Conservation (phyloP, 92 coral and sea anemone species). For the Paragorgia papillata region DNA sequence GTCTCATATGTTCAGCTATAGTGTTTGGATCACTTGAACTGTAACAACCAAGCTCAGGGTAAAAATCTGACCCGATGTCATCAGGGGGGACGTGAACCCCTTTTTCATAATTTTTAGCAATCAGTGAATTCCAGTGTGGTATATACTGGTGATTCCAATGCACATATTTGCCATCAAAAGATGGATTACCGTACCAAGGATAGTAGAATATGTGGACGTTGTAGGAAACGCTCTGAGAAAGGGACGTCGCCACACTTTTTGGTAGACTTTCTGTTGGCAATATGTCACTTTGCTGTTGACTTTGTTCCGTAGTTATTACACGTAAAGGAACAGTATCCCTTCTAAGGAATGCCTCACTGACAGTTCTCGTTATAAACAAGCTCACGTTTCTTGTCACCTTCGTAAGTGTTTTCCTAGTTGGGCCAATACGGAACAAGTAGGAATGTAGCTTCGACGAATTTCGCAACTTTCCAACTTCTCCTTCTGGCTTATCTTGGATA, state of each 20-base stretch:
- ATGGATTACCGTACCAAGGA: slow-evolving; percentile 94
- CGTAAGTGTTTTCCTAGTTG: no score
- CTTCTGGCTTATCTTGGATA: background rate
- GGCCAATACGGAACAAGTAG: background rate
- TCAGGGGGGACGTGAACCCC: slow-evolving; percentile 85
- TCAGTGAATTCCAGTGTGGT: slow-evolving; percentile 82
- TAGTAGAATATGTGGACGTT: slow-evolving; percentile 90
- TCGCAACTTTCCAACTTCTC: background rate
- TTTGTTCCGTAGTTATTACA: no score
- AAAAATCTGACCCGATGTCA: slow-evolving; percentile 90
- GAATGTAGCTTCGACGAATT: background rate
- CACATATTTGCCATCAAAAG: slow-evolving; percentile 70
- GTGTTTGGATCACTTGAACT: slow-evolving; percentile 78
- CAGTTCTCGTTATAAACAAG: no score
- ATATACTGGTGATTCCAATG: slow-evolving; percentile 93
- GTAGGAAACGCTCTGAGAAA: slow-evolving; percentile 65
- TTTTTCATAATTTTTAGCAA: slow-evolving; percentile 62
- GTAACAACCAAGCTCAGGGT: slow-evolving; percentile 90
- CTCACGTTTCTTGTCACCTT: no score
- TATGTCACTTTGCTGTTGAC: no score
- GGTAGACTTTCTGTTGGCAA: no score
- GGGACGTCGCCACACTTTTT: background rate
- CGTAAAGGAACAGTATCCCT: no score
- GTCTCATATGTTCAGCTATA: slow-evolving; percentile 82
- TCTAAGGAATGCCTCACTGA: no score